These are phyloP conservation scores for Formica selysi DNA, from an alignment of 1,140 invertebrate species.

Conservation along the genomic window DNA sequence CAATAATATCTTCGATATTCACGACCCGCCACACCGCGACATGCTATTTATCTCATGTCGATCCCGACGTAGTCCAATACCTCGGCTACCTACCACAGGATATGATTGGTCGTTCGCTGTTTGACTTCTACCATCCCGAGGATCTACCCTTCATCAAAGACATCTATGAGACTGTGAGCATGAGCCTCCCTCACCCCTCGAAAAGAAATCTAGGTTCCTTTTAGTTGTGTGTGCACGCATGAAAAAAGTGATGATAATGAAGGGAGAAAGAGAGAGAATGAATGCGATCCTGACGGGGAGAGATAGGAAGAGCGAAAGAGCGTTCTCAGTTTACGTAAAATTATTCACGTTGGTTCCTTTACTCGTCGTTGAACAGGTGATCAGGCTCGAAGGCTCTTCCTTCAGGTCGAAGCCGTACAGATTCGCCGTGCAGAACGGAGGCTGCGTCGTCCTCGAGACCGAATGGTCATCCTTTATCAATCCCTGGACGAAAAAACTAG, in stretches of 20 bases:
- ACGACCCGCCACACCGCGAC: slow-evolving; percentile 92
- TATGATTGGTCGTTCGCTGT: slow-evolving; percentile 92
- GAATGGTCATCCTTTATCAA: slow-evolving; percentile 98
- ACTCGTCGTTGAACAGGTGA: slow-evolving; percentile 84
- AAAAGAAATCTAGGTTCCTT: slow-evolving; percentile 65
- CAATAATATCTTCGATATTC: slow-evolving; percentile 88
- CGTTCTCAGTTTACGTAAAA: neutral
- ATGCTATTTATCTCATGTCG: slow-evolving; percentile 92
- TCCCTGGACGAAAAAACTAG: slow-evolving; percentile 96
- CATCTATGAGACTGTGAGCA: slow-evolving; percentile 93
- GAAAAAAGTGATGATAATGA: slow-evolving; percentile 37
- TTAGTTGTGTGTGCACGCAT: slow-evolving; percentile 68
- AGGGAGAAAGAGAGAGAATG: neutral
- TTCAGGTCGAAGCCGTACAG: slow-evolving; percentile 93
- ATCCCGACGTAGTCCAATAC: slow-evolving; percentile 92
- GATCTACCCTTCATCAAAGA: slow-evolving; percentile 93
- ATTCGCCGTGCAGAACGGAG: slow-evolving; percentile 94
- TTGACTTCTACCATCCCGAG: slow-evolving; percentile 96
- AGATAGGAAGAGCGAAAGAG: neutral
- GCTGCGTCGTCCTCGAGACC: slow-evolving; percentile 93
- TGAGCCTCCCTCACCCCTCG: slow-evolving; percentile 63
- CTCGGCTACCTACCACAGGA: slow-evolving; percentile 96
- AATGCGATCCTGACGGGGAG: neutral
- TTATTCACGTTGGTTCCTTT: slow-evolving; percentile 10
- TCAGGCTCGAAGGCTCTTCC: slow-evolving; percentile 88